Conservation (phyloP, 2,888 invertebrate genomes). For the Eristalis pertinax region DNA sequence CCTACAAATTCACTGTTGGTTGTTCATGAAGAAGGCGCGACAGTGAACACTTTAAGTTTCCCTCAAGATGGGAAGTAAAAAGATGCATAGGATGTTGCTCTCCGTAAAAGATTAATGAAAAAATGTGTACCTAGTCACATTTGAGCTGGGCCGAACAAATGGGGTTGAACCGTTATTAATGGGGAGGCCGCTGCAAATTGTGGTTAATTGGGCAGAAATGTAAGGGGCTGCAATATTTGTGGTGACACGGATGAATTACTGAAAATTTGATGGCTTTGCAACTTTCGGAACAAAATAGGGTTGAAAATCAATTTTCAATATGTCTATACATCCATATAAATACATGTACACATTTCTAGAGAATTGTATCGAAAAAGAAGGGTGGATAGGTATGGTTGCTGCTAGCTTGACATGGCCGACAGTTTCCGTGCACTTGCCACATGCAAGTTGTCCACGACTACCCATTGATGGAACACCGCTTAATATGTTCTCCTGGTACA, state of each 20-base stretch:
- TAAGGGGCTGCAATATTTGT: slow-evolving; percentile 64
- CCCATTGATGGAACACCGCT: slow-evolving; percentile 45
- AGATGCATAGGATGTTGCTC: slow-evolving; percentile 40
- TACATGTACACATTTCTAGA: not conserved
- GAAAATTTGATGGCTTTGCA: slow-evolving; percentile 21
- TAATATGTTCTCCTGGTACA: slow-evolving; percentile 35
- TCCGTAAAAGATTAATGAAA: slow-evolving; percentile 64
- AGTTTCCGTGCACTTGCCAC: slow-evolving; percentile 25
- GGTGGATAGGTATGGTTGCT: not conserved
- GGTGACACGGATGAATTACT: slow-evolving; percentile 40
- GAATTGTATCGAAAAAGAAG: not conserved
- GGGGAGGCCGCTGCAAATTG: slow-evolving; percentile 64
- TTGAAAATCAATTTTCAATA: slow-evolving; percentile 60
- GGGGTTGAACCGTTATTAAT: slow-evolving; percentile 33
- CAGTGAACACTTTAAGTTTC: slow-evolving; percentile 30
- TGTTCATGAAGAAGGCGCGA: slow-evolving; percentile 39
- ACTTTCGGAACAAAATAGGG: slow-evolving; percentile 23
- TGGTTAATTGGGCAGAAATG: slow-evolving; percentile 69
- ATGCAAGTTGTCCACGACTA: slow-evolving; percentile 40
- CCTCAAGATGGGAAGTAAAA: slow-evolving; percentile 48
- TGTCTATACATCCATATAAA: not conserved
- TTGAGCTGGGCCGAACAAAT: slow-evolving; percentile 61
- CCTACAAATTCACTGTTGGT: slow-evolving; percentile 12
- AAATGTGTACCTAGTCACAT: slow-evolving; percentile 65
- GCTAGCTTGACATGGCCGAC: not conserved